These are phyloP conservation scores for Neodiprion fabricii DNA, from an alignment of 1,140 invertebrate species.

Conservation along the genomic window DNA sequence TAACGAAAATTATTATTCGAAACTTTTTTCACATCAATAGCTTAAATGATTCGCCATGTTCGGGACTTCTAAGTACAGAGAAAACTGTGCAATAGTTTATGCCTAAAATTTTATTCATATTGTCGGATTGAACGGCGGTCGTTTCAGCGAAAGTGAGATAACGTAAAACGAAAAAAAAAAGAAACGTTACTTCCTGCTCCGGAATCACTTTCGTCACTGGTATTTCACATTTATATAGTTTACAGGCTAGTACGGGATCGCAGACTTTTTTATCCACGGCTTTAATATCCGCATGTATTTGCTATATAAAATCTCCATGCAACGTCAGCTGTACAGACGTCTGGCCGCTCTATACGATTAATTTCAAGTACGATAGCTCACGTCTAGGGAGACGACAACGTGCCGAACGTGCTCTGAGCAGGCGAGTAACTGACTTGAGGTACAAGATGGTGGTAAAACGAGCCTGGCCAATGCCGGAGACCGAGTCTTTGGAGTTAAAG, in stretches of 20 bases:
- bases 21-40: slow-evolving; percentile 40
- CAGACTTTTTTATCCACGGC: slow-evolving; percentile 2
- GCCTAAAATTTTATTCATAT: slow-evolving; percentile 50
- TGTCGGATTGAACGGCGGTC: slow-evolving; percentile 19
- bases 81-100: slow-evolving; percentile 51
- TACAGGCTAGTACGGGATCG: neutral
- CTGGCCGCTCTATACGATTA: neutral
- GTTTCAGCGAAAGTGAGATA: slow-evolving; percentile 35
- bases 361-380: neutral
- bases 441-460: neutral
- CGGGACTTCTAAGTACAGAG: slow-evolving; percentile 59
- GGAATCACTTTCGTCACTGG: slow-evolving; percentile 38
- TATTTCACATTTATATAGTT: slow-evolving; percentile 13
- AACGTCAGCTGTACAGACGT: neutral
- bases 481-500: neutral
- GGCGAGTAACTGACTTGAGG: neutral
- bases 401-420: slow-evolving; percentile 2
- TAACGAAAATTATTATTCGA: neutral
- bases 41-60: slow-evolving; percentile 49
- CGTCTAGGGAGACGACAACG: neutral
- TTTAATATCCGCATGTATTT: neutral
- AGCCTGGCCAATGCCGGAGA: neutral
- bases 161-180: slow-evolving; percentile 43
- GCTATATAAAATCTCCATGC: neutral
- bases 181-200: slow-evolving; percentile 26